phyloP scores from a whole-genome alignment of 1,140 invertebrate genomes.

The Drosophila nasuta region DNA sequence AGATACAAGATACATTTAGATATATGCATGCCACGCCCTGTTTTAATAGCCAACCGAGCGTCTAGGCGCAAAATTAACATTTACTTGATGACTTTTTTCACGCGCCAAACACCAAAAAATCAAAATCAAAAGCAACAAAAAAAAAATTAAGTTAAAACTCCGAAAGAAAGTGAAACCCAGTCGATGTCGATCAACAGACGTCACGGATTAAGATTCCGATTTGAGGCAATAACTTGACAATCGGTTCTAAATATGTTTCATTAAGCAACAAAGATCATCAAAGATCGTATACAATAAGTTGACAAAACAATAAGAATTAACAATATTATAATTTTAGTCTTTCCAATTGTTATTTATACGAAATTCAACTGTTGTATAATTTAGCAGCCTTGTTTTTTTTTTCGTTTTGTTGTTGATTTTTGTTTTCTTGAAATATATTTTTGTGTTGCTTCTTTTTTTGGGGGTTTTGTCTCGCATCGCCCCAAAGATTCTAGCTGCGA shows the following conservation, averaged over 20 bases:
- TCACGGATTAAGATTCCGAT: slow-evolving; percentile 22
- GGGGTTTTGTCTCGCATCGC: slow-evolving; percentile 12
- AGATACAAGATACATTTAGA: slow-evolving; percentile 23
- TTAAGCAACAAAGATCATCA: not conserved
- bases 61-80: slow-evolving; percentile 66
- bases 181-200: slow-evolving; percentile 21
- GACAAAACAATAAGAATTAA: slow-evolving; percentile 2
- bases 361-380: slow-evolving; percentile 64
- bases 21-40: slow-evolving; percentile 57
- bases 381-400: slow-evolving; percentile 56
- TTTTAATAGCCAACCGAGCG: slow-evolving; percentile 21
- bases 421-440: not conserved
- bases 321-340: slow-evolving; percentile 20
- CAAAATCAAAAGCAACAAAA: too few relatives aligned
- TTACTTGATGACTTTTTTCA: slow-evolving; percentile 58
- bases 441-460: slow-evolving; percentile 19
- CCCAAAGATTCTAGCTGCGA: slow-evolving; percentile 78
- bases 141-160: not conserved
- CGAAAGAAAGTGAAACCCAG: slow-evolving; percentile 73
- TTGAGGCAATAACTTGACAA: not conserved
- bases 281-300: not conserved
- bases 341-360: slow-evolving; percentile 34
- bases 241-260: not conserved
- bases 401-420: slow-evolving; percentile 6
- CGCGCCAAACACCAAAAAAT: slow-evolving; percentile 31